Evolutionary conservation across 2,888 invertebrate genomes (phyloP), one percentile per base, ranked within the genome.

Genomic region (Volucella inflata): DNA sequence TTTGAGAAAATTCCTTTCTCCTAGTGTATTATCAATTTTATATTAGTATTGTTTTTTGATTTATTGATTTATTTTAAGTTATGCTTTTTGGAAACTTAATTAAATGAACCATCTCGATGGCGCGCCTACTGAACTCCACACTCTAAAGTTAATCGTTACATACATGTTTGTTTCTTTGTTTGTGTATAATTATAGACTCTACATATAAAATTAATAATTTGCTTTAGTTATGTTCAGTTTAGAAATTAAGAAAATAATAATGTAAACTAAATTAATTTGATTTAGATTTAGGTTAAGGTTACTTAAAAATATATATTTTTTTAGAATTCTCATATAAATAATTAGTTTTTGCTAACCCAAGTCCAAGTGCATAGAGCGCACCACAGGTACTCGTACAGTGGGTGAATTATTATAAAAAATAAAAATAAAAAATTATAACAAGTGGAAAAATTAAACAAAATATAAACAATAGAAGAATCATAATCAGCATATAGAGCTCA

Each of bases 291-390:
- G n/a, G 38, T 74, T 64, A 74, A 64, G 46, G 48, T 60, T 68
- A 38, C 77, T 70, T 77, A 77, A 46, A 77, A 77, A 70, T n/a
- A 70, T 77, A 77, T 40, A 67, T 30, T 30, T 30, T 3, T 68
- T 62, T 71, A 78, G 55, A 64, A 71, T 64, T 71, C 57, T 48
- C 57, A 71, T 78, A 85, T 85, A 81, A 70, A 78, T 71, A 78
- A 64, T 78, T 76, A 40, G 76, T 70, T 67, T 64, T 38, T 57
- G 51, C 75, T 84, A 75, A 70, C 65, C 68, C 78, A 70, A 74
- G 68, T 44, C 60, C 48, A 48, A 59, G 36, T 65, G 57, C 64
- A 51, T 40, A 46, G 40, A 38, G 72, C 17, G 40, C 64, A 64
- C 38, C 11, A 36, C 57, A 68, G 53, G 53, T 38, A 4, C 68